These are phyloP conservation scores for Cistogaster globosa DNA, from an alignment of 2,888 invertebrate genomes.

Conservation along the genomic window DNA sequence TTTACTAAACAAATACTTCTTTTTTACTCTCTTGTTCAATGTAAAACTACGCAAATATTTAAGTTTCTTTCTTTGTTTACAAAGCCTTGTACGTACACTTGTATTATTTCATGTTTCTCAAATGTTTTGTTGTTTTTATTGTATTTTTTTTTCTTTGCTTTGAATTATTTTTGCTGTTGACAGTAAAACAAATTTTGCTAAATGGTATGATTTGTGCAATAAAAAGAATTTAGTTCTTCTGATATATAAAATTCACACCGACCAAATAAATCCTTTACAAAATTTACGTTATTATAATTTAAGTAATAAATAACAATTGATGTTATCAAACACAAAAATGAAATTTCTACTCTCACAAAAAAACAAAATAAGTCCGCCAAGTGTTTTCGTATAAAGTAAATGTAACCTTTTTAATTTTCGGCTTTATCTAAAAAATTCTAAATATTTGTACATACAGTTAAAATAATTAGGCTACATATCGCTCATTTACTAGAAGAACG, in stretches of 20 bases:
- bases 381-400: no score
- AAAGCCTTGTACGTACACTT: slow-evolving; percentile 25
- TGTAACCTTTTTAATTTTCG: no score
- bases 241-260: background rate
- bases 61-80: slow-evolving; percentile 61
- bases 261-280: background rate
- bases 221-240: slow-evolving; percentile 20
- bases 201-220: slow-evolving; percentile 32
- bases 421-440: no score
- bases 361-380: no score
- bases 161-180: slow-evolving; percentile 45
- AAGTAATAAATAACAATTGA: no score
- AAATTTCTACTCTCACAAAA: no score
- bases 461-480: no score
- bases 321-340: no score
- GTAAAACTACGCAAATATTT: slow-evolving; percentile 58
- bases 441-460: no score
- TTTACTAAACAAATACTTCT: slow-evolving; percentile 59
- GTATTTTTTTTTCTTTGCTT: slow-evolving; percentile 16
- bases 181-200: slow-evolving; percentile 44
- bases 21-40: background rate
- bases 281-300: no score
- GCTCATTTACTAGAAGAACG: no score
- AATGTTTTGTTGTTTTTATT: slow-evolving; percentile 37
- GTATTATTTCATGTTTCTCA: slow-evolving; percentile 26